A percentile compares a stretch with the other conserved stretches of the same genome.
Conservation (phyloP, 23 tunicate genomes). For the Diplosoma virens region DNA sequence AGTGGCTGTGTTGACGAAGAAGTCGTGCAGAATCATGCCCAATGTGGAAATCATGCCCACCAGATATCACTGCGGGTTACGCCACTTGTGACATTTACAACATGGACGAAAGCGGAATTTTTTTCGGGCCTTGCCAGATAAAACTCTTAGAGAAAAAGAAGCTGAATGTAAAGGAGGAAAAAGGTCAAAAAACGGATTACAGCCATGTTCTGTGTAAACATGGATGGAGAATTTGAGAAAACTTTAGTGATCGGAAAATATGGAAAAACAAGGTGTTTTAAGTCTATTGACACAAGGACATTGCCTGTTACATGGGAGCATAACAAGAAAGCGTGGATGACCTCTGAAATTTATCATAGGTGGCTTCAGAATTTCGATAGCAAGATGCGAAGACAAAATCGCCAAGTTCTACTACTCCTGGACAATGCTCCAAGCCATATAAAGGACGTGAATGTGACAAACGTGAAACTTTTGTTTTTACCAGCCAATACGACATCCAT, state of each 20-base stretch:
- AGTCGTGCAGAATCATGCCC: no score
- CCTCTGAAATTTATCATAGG: no score
- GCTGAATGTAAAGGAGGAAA: background rate
- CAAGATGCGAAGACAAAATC: conserved; percentile 30
- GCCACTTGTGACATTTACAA: no score
- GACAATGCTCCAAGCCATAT: conserved; percentile 11
- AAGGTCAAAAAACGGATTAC: background rate
- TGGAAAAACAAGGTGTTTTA: conserved; percentile 15
- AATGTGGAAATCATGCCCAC: no score
- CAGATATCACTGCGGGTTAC: no score
- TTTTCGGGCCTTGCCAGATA: no score
- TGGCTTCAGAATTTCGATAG: no score
- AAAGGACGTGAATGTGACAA: background rate
- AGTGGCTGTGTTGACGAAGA: no score
- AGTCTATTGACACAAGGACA: conserved; percentile 13
- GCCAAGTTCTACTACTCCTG: no score
- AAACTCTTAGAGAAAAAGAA: no score
- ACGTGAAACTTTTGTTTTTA: conserved; percentile 6
- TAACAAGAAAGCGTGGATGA: conserved; percentile 8
- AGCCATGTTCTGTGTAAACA: background rate
- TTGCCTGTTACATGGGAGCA: conserved; percentile 24
- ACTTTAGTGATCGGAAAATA: conserved; percentile 24
- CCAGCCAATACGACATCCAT: conserved; percentile 22
- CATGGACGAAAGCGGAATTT: no score
- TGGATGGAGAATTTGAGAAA: conserved; percentile 8